Evolutionary conservation across 2,888 invertebrate genomes (phyloP), one percentile per base, ranked within the genome.

Genomic region (Sarcophaga subvicina): DNA sequence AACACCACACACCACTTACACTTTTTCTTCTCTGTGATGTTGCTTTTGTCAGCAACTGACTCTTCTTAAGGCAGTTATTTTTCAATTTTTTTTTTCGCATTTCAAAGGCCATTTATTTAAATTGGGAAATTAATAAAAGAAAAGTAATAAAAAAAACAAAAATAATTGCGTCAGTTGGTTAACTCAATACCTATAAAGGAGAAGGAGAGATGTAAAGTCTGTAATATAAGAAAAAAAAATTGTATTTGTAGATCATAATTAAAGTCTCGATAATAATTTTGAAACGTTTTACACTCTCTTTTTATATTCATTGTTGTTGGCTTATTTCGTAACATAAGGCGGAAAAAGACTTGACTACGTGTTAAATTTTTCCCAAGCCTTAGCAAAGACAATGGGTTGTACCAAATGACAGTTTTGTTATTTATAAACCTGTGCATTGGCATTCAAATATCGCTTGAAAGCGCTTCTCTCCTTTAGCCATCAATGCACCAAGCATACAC

Each of bases 351-450:
- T 72, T 66, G 75, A 22, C 49, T 59, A 2, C 64, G 70, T 76
- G 71, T 80, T 45, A 66, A 72, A 80, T 49, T 76, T 47, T 85
- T 85, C 76, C 71, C 80, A 80, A 84, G 80, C 54, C 17, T 14
- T 14, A 54, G n/a, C 59, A 27, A 37, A 64, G 87, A 89, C 89
- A 90, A 90, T 90, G 81, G 89, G 88, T 89, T 90, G 89, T 89
- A 85, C 77, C 76, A 63, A 67, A 78, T 87, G 89, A 89, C 89
- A 89, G 89, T 83, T 88, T 82, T 83, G 87, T 86, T 88, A 89
- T 89, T 89, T 89, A 89, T 89, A 89, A 89, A 89, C 89, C 89
- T 88, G 83, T 81, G 78, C 78, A 59, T 37, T 72, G 86, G 88
- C 89, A 89, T 89, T 89, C 87, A 89, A 89, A 89, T 89, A 88